Evolutionary conservation across 2,797 vertebrate species (phyloP).

Genomic region (Sebastes paucispinis): DNA sequence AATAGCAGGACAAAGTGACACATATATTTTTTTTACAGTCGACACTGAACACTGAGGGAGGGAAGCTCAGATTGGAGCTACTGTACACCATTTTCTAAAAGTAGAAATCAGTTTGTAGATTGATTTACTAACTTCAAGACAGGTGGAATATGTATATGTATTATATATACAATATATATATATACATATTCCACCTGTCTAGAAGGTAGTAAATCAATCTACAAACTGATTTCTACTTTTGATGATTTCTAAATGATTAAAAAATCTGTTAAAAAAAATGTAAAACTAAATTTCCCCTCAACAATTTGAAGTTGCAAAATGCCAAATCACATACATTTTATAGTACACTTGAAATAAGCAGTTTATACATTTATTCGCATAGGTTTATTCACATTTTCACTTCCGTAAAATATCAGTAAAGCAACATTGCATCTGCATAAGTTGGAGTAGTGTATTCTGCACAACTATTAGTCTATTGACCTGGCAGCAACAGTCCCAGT

Average conservation of each 20-base stretch:
- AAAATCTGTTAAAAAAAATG: neutral
- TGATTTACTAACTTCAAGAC: too few species aligned
- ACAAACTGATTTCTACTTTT: neutral
- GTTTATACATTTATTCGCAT: neutral
- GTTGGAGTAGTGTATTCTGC: neutral
- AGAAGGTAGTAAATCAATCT: too few species aligned
- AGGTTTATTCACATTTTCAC: neutral
- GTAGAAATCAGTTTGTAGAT: too few species aligned
- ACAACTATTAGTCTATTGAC: neutral
- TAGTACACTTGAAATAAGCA: neutral
- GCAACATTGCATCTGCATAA: neutral
- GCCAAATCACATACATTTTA: neutral
- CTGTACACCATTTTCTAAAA: neutral
- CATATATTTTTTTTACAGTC: neutral
- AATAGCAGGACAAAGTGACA: slow-evolving; percentile 12
- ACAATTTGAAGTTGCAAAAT: neutral
- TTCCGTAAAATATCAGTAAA: neutral
- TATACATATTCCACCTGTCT: neutral
- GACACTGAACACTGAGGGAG: neutral
- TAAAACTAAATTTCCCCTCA: neutral
- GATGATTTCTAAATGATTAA: too few species aligned
- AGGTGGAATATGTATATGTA: too few species aligned
- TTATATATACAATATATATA: neutral
- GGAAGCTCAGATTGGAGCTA: neutral
- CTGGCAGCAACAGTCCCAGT: neutral